Evolutionary conservation across 2,888 invertebrate genomes (phyloP).

Genomic region (Linnaemya vulpina): DNA sequence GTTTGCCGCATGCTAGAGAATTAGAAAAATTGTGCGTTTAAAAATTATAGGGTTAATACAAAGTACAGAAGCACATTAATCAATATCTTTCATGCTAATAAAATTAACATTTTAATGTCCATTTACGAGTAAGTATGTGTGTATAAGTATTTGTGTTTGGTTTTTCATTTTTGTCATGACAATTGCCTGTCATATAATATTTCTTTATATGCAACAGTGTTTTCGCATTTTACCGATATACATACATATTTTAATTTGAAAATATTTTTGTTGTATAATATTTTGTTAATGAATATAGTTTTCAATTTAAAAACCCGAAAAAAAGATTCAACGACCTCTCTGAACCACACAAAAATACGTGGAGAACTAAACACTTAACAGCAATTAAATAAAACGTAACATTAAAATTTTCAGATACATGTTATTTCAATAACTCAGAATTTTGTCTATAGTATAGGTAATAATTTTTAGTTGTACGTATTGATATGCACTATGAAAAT

Average conservation of each 20-base stretch:
- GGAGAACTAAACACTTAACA: conserved; percentile 1
- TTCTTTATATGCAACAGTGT: background rate
- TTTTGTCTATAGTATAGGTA: conserved; percentile 22
- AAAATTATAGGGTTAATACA: conserved; percentile 12
- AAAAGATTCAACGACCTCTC: background rate
- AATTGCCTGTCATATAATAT: background rate
- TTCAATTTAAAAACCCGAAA: conserved; percentile 22
- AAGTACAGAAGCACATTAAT: conserved; percentile 1
- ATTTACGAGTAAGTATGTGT: conserved; percentile 30
- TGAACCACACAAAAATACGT: conserved; percentile 24
- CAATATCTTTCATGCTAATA: conserved; percentile 5
- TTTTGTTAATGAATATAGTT: conserved; percentile 2
- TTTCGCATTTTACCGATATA: background rate
- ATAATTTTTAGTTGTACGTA: background rate
- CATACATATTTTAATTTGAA: background rate
- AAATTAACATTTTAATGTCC: conserved; percentile 20
- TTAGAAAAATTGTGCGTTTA: background rate
- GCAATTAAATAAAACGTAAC: conserved; percentile 29
- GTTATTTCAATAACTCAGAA: background rate
- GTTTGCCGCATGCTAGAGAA: no score
- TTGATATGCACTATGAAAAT: conserved; percentile 9
- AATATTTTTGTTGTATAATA: conserved; percentile 9
- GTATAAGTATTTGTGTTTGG: background rate
- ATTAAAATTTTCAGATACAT: conserved; percentile 14
- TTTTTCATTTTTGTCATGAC: background rate